phyloP scores from a whole-genome alignment of 2,113 vertebrate genomes.

The Limanda limanda region DNA sequence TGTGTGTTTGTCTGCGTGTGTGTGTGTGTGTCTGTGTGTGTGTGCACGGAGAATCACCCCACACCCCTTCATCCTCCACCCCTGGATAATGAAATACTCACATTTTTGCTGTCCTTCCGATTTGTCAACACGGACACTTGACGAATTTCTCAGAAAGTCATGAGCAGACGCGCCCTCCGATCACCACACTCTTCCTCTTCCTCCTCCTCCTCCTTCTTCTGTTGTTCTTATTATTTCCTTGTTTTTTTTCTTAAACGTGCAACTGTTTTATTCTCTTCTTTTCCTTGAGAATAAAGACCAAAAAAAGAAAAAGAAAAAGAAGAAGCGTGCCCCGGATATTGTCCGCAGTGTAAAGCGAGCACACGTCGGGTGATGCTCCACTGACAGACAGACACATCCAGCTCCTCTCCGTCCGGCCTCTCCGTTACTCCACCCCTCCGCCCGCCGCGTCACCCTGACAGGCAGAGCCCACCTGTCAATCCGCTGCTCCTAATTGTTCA shows the following conservation, averaged over 20 bases:
- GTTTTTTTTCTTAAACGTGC: constrained; percentile 75
- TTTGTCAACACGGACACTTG: constrained; percentile 69
- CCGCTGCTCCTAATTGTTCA: constrained; percentile 92
- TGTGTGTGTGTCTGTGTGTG: constrained; percentile 62
- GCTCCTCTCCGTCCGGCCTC: constrained; percentile 96
- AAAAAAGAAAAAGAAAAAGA: constrained; percentile 88
- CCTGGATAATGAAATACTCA: constrained; percentile 65
- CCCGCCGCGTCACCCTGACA: constrained; percentile 99
- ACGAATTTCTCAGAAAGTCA: constrained; percentile 65
- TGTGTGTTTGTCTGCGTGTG: constrained; percentile 64
- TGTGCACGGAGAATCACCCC: constrained; percentile 83
- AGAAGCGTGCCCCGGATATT: constrained; percentile 82
- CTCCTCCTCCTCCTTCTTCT: background rate
- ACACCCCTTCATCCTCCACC: constrained; percentile 62
- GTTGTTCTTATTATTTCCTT: constrained; percentile 2
- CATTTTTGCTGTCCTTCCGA: constrained; percentile 56
- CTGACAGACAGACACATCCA: constrained; percentile 99
- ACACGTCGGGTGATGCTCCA: constrained; percentile 92
- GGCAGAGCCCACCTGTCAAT: constrained; percentile 99
- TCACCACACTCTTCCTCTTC: background rate
- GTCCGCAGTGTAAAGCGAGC: constrained; percentile 87
- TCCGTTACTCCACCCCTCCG: constrained; percentile 99
- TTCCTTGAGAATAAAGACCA: constrained; percentile 4
- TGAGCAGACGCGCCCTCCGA: constrained; percentile 46
- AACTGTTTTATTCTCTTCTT: constrained; percentile 82